Conservation (phyloP, 2,888 invertebrate species). For the Anarsia innoxiella region DNA sequence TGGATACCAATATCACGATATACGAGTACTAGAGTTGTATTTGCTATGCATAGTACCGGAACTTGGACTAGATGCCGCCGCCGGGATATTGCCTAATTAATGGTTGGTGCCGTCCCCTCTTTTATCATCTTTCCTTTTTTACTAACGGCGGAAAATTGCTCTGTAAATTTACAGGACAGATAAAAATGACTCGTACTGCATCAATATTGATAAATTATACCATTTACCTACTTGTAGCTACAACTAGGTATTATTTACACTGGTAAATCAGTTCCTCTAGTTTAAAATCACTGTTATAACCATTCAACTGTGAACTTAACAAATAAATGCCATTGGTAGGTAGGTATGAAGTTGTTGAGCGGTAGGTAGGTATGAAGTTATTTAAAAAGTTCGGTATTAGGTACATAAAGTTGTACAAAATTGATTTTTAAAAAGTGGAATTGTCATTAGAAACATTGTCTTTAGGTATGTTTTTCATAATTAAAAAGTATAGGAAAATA, state of each 20-base stretch:
- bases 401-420: no score
- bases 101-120: constrained; percentile 10
- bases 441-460: no score
- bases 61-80: constrained; percentile 20
- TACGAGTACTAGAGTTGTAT: constrained; percentile 19
- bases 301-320: not conserved
- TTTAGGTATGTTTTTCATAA: no score
- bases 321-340: no score
- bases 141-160: not conserved
- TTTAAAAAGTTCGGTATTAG: no score
- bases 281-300: not conserved
- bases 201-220: not conserved
- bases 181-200: not conserved
- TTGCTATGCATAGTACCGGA: constrained; percentile 23
- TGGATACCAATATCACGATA: not conserved
- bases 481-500: not conserved
- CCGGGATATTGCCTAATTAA: constrained; percentile 25
- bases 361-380: no score
- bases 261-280: not conserved
- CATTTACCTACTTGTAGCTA: not conserved
- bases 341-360: no score
- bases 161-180: not conserved
- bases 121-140: constrained; percentile 10
- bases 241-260: constrained; percentile 1
- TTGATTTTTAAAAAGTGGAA: no score